Conservation (phyloP, 2,888 invertebrate species). For the Rhagophthalmus giganteus region DNA sequence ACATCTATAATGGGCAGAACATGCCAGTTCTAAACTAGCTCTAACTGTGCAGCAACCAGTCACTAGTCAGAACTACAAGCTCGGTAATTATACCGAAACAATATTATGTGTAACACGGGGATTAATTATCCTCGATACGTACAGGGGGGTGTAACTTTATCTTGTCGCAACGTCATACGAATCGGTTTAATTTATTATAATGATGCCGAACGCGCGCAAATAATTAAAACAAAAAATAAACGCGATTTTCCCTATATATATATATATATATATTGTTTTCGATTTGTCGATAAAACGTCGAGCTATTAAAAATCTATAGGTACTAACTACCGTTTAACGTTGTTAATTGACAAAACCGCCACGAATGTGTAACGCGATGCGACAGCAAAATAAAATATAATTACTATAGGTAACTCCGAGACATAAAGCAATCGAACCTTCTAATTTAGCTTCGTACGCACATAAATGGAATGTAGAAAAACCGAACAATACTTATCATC, state of each 20-base stretch:
- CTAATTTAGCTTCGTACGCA: too few species aligned
- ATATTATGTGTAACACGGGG: conserved; percentile 55
- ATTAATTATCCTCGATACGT: conserved; percentile 53
- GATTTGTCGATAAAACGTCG: too few species aligned
- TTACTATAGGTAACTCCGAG: too few species aligned
- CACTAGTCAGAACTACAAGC: conserved; percentile 52
- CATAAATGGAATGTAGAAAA: too few species aligned
- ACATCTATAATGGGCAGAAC: conserved; percentile 39
- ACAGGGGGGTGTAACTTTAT: conserved; percentile 30
- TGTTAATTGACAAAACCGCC: too few species aligned
- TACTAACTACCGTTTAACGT: too few species aligned
- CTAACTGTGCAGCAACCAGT: conserved; percentile 45
- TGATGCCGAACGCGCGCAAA: conserved; percentile 9
- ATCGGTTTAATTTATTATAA: conserved; percentile 25
- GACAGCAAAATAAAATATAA: too few species aligned
- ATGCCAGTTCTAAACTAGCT: conserved; percentile 37
- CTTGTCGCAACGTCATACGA: conserved; percentile 22
- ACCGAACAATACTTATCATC: too few species aligned
- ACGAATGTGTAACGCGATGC: too few species aligned
- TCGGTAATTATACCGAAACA: conserved; percentile 56
- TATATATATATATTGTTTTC: background rate
- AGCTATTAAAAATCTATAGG: too few species aligned
- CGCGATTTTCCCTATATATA: background rate
- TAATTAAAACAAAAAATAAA: background rate
- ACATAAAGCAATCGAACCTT: too few species aligned